Evolutionary conservation across 2,113 vertebrate genomes (phyloP).

Genomic region (Ailuropoda melanoleuca): DNA sequence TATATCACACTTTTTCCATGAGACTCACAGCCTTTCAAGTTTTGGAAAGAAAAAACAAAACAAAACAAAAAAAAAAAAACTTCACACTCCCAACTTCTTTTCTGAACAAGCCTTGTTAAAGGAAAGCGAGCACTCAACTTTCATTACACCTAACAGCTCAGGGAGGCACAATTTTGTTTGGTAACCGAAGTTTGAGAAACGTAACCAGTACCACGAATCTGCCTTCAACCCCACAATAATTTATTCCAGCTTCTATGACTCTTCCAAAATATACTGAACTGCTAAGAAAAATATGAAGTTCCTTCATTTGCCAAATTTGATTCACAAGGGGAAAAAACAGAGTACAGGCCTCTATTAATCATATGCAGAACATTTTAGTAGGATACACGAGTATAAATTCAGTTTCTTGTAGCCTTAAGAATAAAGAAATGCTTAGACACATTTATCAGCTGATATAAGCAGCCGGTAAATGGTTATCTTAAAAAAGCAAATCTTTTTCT

Average conservation of each 20-base stretch:
- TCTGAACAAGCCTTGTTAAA: constrained; percentile 8
- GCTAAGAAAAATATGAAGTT: not conserved
- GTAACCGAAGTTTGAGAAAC: not conserved
- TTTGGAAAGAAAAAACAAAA: constrained; percentile 56
- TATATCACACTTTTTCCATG: constrained; percentile 21
- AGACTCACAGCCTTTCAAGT: constrained; percentile 58
- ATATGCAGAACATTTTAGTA: not conserved
- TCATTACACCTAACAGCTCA: not conserved
- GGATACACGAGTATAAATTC: not conserved
- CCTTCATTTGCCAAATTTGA: not conserved
- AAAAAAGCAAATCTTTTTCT: not conserved
- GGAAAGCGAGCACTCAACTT: not conserved
- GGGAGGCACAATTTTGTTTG: not conserved
- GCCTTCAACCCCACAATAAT: not conserved
- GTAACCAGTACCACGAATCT: not conserved
- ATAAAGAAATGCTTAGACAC: not conserved
- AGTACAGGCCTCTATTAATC: not conserved
- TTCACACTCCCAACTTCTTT: constrained; percentile 24
- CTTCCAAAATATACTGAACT: not conserved
- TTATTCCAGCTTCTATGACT: not conserved
- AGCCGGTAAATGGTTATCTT: not conserved
- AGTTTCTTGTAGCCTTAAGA: constrained; percentile 27
- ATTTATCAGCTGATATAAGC: not conserved
- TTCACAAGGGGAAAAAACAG: not conserved
- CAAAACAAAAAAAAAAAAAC: not conserved